Percentiles rank a stretch among this genome's conserved stretches.
Conservation (phyloP, 2,113 vertebrate species). For the Otus sunia region DNA sequence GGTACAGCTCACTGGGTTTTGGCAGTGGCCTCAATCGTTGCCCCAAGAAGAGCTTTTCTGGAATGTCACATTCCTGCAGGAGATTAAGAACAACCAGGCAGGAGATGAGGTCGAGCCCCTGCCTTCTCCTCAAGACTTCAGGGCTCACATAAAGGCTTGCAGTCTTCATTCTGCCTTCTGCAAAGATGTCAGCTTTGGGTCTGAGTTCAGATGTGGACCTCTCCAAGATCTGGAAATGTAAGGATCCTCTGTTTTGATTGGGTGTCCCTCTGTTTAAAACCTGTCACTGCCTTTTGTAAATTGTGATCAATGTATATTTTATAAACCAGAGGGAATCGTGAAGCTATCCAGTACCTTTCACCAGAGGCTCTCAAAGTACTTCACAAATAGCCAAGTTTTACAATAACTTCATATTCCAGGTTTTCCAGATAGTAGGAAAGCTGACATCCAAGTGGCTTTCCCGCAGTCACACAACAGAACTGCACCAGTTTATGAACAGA, state of each 20-base stretch:
- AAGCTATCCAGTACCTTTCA: neutral
- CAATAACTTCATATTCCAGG: neutral
- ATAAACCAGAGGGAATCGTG: neutral
- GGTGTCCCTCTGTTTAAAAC: neutral
- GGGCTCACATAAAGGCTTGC: neutral
- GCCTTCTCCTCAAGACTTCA: neutral
- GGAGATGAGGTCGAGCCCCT: neutral
- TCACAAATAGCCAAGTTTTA: neutral
- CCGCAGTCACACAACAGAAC: neutral
- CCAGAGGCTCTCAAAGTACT: neutral
- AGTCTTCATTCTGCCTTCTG: neutral
- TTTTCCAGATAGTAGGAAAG: neutral
- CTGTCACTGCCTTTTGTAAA: neutral
- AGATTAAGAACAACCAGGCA: neutral
- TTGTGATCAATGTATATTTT: neutral
- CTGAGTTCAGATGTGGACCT: neutral
- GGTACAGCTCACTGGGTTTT: neutral
- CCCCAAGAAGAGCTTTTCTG: neutral
- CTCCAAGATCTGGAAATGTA: neutral
- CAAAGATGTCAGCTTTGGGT: fast-evolving
- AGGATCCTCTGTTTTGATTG: neutral
- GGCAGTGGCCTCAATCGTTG: neutral
- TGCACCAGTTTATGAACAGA: neutral
- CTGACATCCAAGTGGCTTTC: neutral
- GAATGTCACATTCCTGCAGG: neutral